Evolutionary conservation across 2,797 vertebrate genomes (phyloP).

Genomic region (Picus viridis): DNA sequence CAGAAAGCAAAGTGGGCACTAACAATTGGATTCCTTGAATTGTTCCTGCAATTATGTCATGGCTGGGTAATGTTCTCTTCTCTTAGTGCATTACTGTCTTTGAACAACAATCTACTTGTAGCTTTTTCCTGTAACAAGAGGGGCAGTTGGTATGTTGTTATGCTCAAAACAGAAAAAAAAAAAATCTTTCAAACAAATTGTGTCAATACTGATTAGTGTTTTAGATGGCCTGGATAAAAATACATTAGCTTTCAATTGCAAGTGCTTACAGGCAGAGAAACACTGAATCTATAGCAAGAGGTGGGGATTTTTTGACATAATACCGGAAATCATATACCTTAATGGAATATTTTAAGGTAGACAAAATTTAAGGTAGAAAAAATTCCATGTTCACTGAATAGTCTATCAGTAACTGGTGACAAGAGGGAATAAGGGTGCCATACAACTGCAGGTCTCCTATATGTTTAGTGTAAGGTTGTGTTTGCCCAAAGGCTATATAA

Average conservation of each 20-base stretch:
- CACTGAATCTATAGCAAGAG: background rate
- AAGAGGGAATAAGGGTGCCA: background rate
- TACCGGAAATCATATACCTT: background rate
- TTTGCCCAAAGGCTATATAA: background rate
- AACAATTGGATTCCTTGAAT: background rate
- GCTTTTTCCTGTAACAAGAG: background rate
- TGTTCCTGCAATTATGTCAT: background rate
- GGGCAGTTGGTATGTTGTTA: background rate
- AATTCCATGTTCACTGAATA: background rate
- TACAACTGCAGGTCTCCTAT: background rate
- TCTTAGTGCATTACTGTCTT: fast-evolving
- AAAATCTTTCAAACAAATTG: background rate
- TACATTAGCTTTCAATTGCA: background rate
- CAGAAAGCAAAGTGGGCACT: background rate
- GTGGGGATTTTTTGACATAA: background rate
- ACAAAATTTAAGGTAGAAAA: too few relatives aligned
- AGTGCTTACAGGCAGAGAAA: background rate
- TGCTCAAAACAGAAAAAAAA: background rate
- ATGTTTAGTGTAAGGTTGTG: background rate
- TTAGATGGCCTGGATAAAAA: background rate
- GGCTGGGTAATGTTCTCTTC: background rate
- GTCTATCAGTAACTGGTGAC: background rate
- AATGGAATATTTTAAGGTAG: background rate
- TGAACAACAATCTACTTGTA: background rate
- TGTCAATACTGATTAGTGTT: background rate